Evolutionary conservation across 2,113 vertebrate genomes (phyloP).

Genomic region (Proteles cristata): DNA sequence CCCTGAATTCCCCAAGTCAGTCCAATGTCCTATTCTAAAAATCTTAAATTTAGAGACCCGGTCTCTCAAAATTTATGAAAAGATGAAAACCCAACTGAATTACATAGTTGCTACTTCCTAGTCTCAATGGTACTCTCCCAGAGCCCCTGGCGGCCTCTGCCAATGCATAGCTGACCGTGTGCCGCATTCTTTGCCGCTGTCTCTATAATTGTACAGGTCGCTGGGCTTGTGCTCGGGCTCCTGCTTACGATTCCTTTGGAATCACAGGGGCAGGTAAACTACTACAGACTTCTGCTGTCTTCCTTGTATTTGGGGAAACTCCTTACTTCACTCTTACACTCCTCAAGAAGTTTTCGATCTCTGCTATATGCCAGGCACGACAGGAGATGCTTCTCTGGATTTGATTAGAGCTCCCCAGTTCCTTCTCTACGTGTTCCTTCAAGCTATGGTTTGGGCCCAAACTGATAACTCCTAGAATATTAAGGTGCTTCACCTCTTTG

Average conservation of each 20-base stretch:
- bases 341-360: neutral
- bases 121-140: fast-evolving
- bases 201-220: neutral
- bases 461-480: neutral
- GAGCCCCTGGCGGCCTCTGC: neutral
- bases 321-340: neutral
- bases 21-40: neutral
- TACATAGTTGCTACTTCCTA: neutral
- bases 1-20: neutral
- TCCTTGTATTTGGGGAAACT: neutral
- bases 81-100: neutral
- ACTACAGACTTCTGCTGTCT: neutral
- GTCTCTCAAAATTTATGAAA: neutral
- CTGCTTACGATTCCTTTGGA: neutral
- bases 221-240: neutral
- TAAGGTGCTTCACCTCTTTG: neutral
- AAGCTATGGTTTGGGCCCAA: neutral
- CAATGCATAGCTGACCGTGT: fast-evolving
- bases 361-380: neutral
- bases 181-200: neutral
- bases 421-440: neutral
- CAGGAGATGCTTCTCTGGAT: neutral
- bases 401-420: neutral
- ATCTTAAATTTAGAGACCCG: neutral
- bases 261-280: neutral